phyloP scores from a whole-genome alignment of 2,113 vertebrate genomes.

The Podarcis muralis region DNA sequence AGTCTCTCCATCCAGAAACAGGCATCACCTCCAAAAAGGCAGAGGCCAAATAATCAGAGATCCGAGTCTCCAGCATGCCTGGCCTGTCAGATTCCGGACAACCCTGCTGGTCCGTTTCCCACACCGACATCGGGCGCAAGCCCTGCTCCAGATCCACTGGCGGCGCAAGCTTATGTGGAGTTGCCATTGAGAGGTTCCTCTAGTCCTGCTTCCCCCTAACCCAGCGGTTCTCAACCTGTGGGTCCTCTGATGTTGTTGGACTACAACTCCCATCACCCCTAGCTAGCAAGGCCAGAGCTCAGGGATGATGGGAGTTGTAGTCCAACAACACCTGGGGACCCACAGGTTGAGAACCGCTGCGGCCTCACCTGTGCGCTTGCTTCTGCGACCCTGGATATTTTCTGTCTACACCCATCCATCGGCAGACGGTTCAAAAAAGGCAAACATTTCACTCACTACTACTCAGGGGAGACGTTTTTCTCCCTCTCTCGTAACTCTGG shows the following conservation, averaged over 20 bases:
- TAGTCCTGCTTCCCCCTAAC: too few species aligned
- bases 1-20: neutral
- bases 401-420: neutral
- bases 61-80: neutral
- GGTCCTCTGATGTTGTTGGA: too few species aligned
- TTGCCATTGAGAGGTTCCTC: neutral
- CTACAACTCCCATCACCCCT: too few species aligned
- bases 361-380: neutral
- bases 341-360: too few species aligned
- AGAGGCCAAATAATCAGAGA: neutral
- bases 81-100: neutral
- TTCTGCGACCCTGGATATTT: neutral
- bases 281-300: too few species aligned
- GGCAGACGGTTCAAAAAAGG: rapidly evolving
- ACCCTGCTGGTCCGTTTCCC: too few species aligned
- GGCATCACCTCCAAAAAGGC: neutral
- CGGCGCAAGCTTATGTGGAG: neutral
- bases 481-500: too few species aligned
- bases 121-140: too few species aligned
- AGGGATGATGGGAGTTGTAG: too few species aligned
- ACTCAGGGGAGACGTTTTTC: neutral
- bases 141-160: neutral
- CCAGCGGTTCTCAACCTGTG: too few species aligned
- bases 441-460: neutral
- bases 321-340: too few species aligned